A percentile compares a stretch with the other conserved stretches of the same genome.
Conservation (phyloP, 2,113 vertebrate species). For the Taurulus bubalis region DNA sequence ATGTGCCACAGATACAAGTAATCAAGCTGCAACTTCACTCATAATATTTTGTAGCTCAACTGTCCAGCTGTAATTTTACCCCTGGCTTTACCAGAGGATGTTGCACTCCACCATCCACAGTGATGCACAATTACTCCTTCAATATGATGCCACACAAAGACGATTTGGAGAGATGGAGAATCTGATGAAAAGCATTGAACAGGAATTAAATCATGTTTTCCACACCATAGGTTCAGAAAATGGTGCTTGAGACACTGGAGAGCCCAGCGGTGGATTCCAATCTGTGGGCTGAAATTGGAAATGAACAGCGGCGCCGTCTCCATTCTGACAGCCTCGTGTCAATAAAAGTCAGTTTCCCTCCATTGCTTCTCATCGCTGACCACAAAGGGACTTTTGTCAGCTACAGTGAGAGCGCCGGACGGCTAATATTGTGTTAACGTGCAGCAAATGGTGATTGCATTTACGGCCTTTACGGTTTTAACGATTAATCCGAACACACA, state of each 20-base stretch:
- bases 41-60: conserved; percentile 9
- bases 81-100: conserved; percentile 62
- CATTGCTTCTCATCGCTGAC: conserved; percentile 71
- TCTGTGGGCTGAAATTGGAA: conserved; percentile 82
- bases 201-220: conserved; percentile 85
- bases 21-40: conserved; percentile 5
- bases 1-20: conserved; percentile 10
- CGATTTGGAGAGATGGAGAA: conserved; percentile 75
- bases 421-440: conserved; percentile 44
- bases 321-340: conserved; percentile 80
- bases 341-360: conserved; percentile 82
- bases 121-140: conserved; percentile 75
- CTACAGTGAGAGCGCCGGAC: conserved; percentile 22
- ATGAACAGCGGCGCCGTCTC: conserved; percentile 77
- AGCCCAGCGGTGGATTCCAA: conserved; percentile 77
- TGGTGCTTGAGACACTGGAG: conserved; percentile 81
- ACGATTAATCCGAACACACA: conserved; percentile 35
- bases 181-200: conserved; percentile 82
- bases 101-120: conserved; percentile 68
- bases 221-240: conserved; percentile 83
- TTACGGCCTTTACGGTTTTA: conserved; percentile 8
- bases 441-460: conserved; percentile 47
- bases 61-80: conserved; percentile 35
- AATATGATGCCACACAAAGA: conserved; percentile 73
- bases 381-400: conserved; percentile 74